Conservation (phyloP, 2,888 invertebrate species). For the Rhorus exstirpatorius region DNA sequence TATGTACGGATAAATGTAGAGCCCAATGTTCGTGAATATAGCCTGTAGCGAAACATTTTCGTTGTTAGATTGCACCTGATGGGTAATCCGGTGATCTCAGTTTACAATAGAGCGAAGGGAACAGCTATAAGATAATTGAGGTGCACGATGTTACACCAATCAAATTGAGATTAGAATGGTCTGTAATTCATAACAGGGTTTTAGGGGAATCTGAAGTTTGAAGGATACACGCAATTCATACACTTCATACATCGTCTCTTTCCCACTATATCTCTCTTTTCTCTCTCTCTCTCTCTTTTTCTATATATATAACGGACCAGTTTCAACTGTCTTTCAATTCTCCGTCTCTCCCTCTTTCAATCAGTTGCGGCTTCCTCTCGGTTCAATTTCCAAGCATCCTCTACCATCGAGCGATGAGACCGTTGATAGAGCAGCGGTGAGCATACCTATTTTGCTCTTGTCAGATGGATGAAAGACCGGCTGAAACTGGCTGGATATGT, state of each 20-base stretch:
- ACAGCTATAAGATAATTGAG: slow-evolving; percentile 7
- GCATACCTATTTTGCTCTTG: slow-evolving; percentile 40
- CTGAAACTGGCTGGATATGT: slow-evolving; percentile 51
- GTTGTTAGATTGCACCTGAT: not conserved
- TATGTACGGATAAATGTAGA: not conserved
- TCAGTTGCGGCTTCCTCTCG: slow-evolving; percentile 58
- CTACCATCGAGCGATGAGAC: slow-evolving; percentile 62
- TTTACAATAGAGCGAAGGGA: not conserved
- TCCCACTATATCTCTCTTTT: too few relatives aligned
- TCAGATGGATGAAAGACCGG: slow-evolving; percentile 41
- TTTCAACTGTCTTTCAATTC: slow-evolving; percentile 47
- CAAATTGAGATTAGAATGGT: slow-evolving; percentile 8
- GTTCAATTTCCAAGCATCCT: slow-evolving; percentile 59
- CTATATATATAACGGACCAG: slow-evolving; percentile 48
- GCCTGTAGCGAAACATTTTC: not conserved
- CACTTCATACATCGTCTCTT: slow-evolving; percentile 55
- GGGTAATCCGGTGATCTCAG: not conserved
- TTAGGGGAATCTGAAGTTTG: slow-evolving; percentile 77
- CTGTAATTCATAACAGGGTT: slow-evolving; percentile 76
- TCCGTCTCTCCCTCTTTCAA: slow-evolving; percentile 47
- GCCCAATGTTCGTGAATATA: not conserved
- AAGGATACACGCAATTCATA: slow-evolving; percentile 31
- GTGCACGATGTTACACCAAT: slow-evolving; percentile 32
- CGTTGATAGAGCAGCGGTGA: slow-evolving; percentile 29
- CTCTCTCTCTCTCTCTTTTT: slow-evolving; percentile 41